A percentile compares a stretch with the other conserved stretches of the same genome.
Conservation (phyloP, 2,113 vertebrate species). For the Pavo muticus region DNA sequence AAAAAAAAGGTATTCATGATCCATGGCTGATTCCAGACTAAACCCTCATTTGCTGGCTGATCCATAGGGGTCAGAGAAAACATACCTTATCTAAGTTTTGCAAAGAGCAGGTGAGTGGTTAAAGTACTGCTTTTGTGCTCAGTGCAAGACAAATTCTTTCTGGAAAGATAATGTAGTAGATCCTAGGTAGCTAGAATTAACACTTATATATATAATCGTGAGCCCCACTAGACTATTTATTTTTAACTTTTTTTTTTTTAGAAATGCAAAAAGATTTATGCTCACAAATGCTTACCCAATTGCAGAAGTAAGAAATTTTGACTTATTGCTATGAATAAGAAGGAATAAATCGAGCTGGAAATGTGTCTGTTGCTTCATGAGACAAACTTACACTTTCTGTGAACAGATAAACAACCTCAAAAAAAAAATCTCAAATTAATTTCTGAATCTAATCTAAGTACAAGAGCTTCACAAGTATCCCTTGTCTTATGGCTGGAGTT, state of each 20-base stretch:
- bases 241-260: not conserved
- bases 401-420: not conserved
- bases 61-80: not conserved
- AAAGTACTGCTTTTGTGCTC: not conserved
- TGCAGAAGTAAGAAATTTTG: not conserved
- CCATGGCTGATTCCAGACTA: constrained; percentile 8
- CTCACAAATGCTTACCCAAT: not conserved
- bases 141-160: not conserved
- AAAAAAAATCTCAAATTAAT: not conserved
- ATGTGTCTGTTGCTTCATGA: not conserved
- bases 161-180: not conserved
- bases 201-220: not conserved
- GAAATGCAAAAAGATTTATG: not conserved
- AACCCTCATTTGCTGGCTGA: not conserved
- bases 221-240: not conserved
- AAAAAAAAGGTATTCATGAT: not conserved
- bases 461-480: not conserved
- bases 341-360: not conserved
- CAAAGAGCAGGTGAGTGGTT: not conserved
- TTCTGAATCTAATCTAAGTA: not conserved
- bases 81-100: not conserved
- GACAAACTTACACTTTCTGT: not conserved
- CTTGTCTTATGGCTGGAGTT: not conserved
- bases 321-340: not conserved
- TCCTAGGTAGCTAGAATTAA: not conserved